These are phyloP conservation scores for Xylota sylvarum DNA, from an alignment of 2,888 invertebrate species.

Conservation along the genomic window DNA sequence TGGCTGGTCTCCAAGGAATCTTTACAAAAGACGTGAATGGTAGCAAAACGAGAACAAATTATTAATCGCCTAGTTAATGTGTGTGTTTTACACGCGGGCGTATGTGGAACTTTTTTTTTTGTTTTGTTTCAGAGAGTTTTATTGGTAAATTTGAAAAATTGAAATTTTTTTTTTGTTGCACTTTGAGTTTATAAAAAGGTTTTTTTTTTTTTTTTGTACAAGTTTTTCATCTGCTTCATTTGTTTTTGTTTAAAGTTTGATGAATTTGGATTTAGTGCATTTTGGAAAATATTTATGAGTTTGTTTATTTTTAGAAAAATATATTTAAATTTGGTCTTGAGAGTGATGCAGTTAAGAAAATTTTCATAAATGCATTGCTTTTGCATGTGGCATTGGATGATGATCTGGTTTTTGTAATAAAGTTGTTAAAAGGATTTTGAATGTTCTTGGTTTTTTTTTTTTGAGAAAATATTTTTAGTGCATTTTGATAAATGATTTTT, in stretches of 20 bases:
- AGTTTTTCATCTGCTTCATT: neutral
- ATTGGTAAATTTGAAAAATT: constrained; percentile 28
- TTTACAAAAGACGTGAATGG: neutral
- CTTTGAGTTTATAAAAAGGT: constrained; percentile 14
- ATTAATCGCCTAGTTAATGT: constrained; percentile 48
- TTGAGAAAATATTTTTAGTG: neutral
- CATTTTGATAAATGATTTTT: neutral
- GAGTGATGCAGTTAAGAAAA: neutral
- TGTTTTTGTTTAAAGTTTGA: constrained; percentile 36
- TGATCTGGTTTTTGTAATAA: constrained; percentile 27
- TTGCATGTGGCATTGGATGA: neutral
- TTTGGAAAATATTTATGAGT: constrained; percentile 40
- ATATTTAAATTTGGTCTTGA: constrained; percentile 12
- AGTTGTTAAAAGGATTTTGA: constrained; percentile 15
- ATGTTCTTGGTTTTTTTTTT: neutral
- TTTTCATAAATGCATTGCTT: neutral
- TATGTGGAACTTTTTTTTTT: constrained; percentile 61
- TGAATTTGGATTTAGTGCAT: constrained; percentile 51
- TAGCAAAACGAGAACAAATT: constrained; percentile 1
- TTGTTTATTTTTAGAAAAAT: constrained; percentile 8
- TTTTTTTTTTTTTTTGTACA: neutral
- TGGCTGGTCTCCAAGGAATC: constrained; percentile 16
- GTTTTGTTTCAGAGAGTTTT: constrained; percentile 45
- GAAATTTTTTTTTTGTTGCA: constrained; percentile 19
- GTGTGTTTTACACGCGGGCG: constrained; percentile 53